Evolutionary conservation across 2,113 vertebrate species (phyloP).

Genomic region (Tor tambroides): DNA sequence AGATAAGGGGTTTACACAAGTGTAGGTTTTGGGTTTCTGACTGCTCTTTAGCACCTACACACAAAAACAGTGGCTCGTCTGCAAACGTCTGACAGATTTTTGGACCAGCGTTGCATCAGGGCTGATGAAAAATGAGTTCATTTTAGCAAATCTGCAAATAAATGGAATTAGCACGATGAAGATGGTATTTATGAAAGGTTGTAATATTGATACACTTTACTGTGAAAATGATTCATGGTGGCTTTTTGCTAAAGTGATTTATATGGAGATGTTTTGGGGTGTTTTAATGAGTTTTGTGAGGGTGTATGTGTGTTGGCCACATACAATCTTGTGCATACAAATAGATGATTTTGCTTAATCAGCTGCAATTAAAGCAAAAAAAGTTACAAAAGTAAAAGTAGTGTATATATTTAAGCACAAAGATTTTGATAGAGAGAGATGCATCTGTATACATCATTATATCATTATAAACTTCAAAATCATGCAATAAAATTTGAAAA

Average conservation of each 20-base stretch:
- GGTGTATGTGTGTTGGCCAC: background rate
- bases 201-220: background rate
- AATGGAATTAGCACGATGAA: background rate
- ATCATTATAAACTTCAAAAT: too few relatives aligned
- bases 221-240: background rate
- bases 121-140: background rate
- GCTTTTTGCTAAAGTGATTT: background rate
- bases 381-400: too few relatives aligned
- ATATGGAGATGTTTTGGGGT: background rate
- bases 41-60: background rate
- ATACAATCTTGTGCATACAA: too few relatives aligned
- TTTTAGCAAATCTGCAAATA: background rate
- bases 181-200: background rate
- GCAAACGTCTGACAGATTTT: background rate
- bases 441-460: too few relatives aligned
- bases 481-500: too few relatives aligned
- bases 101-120: background rate
- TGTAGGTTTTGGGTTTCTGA: background rate
- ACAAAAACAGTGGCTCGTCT: too few relatives aligned
- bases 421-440: too few relatives aligned
- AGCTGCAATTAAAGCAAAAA: too few relatives aligned
- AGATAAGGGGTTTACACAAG: conserved; percentile 36
- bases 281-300: background rate
- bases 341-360: too few relatives aligned
- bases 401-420: too few relatives aligned